phyloP scores from a whole-genome alignment of 2,888 invertebrate species.

The Pachliopta kotzebuea region DNA sequence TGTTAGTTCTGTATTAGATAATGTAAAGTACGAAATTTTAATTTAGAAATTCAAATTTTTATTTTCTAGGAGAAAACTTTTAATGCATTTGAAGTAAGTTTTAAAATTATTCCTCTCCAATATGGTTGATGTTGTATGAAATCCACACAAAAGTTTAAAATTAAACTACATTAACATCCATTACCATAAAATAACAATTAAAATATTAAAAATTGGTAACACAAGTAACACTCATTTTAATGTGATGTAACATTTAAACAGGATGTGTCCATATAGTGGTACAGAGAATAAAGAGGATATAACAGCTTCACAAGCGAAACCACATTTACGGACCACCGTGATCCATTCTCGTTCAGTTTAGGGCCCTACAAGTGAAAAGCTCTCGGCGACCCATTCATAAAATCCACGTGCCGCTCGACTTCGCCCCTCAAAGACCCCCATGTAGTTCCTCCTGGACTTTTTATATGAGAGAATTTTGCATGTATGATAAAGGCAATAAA shows the following conservation, averaged over 20 bases:
- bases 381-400: conserved; percentile 34
- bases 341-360: conserved; percentile 27
- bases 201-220: neutral
- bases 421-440: conserved; percentile 32
- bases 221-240: neutral
- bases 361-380: conserved; percentile 32
- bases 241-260: conserved; percentile 4
- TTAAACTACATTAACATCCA: neutral
- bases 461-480: conserved; percentile 21
- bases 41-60: too few relatives aligned
- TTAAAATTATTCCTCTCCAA: neutral
- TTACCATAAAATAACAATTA: neutral
- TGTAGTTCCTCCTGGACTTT: conserved; percentile 18
- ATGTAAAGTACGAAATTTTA: too few relatives aligned
- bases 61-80: neutral
- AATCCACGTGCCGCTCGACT: conserved; percentile 37
- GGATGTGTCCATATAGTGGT: conserved; percentile 8
- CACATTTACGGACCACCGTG: conserved; percentile 29
- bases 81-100: neutral
- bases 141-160: neutral
- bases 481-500: conserved; percentile 26
- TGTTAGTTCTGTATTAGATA: too few relatives aligned
- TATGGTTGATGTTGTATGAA: neutral
- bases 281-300: conserved; percentile 15
- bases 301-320: conserved; percentile 9